phyloP scores from a whole-genome alignment of 2,888 invertebrate genomes.

The Chirona hameri region DNA sequence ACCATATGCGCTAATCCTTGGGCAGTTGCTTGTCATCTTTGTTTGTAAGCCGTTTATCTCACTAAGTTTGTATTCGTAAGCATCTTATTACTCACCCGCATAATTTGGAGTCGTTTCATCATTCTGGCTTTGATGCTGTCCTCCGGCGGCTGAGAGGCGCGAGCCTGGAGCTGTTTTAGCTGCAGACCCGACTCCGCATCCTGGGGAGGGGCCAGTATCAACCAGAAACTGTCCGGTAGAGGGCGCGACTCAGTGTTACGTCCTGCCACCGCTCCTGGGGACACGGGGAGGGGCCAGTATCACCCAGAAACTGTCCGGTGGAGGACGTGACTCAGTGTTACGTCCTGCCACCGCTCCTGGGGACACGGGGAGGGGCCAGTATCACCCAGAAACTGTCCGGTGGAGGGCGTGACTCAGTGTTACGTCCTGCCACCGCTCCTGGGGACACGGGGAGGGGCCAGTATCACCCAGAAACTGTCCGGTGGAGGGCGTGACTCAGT shows the following conservation, averaged over 20 bases:
- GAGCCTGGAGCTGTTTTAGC: background rate
- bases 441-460: background rate
- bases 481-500: slow-evolving; percentile 28
- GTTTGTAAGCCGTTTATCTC: too few species aligned
- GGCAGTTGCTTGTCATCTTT: too few species aligned
- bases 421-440: too few species aligned
- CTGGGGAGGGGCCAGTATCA: background rate
- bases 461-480: slow-evolving; percentile 25
- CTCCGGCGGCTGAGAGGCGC: background rate
- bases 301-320: slow-evolving; percentile 27
- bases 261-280: too few species aligned
- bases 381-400: slow-evolving; percentile 27
- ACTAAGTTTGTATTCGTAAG: too few species aligned
- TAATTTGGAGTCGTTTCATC: background rate
- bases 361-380: background rate
- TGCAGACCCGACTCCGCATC: background rate
- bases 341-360: too few species aligned
- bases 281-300: background rate
- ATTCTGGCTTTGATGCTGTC: background rate
- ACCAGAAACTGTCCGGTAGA: slow-evolving; percentile 27
- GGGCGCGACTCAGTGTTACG: slow-evolving; percentile 26
- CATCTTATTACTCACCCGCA: background rate
- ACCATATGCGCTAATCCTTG: too few species aligned
- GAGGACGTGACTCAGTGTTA: slow-evolving; percentile 26
- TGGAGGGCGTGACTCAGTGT: slow-evolving; percentile 28